Percentiles rank a stretch among this genome's conserved stretches.
Evolutionary conservation across 2,888 invertebrate genomes (phyloP).

Genomic region (Pachycephus smyrnensis): DNA sequence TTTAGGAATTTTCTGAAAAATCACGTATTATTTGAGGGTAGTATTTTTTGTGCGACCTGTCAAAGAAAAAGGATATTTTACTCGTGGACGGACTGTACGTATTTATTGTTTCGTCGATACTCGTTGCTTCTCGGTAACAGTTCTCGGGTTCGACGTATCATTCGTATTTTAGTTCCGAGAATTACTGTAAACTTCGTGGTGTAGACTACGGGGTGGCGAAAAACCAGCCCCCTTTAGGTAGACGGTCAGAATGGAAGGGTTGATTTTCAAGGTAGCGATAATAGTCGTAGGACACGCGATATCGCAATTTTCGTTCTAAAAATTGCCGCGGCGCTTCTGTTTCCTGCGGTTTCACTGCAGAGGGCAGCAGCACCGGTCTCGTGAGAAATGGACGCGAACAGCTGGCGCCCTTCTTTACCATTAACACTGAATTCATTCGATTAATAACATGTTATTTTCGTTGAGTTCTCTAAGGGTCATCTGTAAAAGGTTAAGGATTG

Average conservation of each 20-base stretch:
- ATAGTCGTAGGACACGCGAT: background rate
- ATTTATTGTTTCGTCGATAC: background rate
- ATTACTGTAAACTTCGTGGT: background rate
- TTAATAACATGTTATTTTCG: background rate
- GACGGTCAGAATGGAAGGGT: background rate
- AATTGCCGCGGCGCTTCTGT: background rate
- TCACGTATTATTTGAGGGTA: no score
- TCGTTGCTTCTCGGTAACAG: background rate
- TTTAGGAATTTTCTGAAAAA: no score
- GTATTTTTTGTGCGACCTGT: background rate
- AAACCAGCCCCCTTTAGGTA: background rate
- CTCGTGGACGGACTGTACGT: background rate
- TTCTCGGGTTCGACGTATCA: background rate
- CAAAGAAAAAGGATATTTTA: background rate
- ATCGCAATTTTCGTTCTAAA: background rate
- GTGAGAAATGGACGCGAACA: background rate
- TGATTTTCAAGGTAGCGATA: background rate
- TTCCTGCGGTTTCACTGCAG: background rate
- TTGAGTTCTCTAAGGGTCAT: background rate
- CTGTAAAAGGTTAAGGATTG: no score
- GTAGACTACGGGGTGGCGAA: background rate
- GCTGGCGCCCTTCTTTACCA: background rate
- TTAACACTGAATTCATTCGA: background rate
- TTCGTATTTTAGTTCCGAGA: background rate
- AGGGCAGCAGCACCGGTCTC: background rate